Evolutionary conservation across 2,113 vertebrate genomes (phyloP), one percentile per base, ranked within the genome.

Genomic region (Macrotus californicus): DNA sequence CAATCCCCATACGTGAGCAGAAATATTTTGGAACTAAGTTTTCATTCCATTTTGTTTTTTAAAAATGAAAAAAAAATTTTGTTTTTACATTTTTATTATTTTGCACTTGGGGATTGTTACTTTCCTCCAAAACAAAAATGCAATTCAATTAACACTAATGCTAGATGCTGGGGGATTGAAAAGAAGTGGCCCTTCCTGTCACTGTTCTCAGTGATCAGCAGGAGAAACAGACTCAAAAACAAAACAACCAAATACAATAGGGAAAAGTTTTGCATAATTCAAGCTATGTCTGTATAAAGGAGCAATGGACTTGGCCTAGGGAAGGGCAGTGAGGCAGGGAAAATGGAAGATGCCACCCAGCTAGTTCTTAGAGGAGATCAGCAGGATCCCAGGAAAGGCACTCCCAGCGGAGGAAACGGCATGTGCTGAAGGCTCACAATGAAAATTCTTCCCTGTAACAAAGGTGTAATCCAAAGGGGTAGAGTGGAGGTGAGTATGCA

Each of bases 101-200:
- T 95, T 80, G 36, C 18, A 77, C 46, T 80, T 89, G 75, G 66
- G 29, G 24, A 34, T 67, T 80, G 54, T 73, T 59, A n/a, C 64
- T 93, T 87, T 69, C 41, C 39, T 89, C 86, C 67, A 24, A 80
- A 84, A 36, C 34, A 95, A 88, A 75, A 91, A 77, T 86, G 34
- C 29, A 67, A 2, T 79, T 91, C 34, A 70, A 50, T 16, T 87
- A 77, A 93, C n/a, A 80, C 72, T 76, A 85, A 31, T 64, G 46
- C 54, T 56, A 26, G 75, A 64, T 59, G 56, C n/a, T 79, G 12
- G 52, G 54, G n/a, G 19, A 56, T 89, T n/a, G 14, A n/a, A 73
- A 69, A 82, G 29, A 13, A 6, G 4, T 41, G 11, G 54, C 66
- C n/a, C 43, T 87, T 72, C 16, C 41, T 59, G 48, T 72, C 24